Evolutionary conservation across 2,888 invertebrate genomes (phyloP).

Genomic region (Ochlodes sylvanus): DNA sequence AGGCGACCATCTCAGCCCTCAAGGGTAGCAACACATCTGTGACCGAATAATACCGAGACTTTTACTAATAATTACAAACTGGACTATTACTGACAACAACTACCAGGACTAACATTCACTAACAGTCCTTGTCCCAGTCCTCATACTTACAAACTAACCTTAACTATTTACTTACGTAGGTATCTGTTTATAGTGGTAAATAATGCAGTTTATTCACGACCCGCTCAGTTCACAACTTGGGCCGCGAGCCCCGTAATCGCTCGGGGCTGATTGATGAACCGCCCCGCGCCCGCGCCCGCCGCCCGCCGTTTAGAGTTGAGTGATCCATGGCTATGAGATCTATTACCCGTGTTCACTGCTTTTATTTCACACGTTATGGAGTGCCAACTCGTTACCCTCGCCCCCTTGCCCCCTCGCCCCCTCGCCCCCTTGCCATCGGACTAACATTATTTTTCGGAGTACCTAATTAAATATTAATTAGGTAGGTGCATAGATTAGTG

Average conservation of each 20-base stretch:
- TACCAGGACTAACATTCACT: too few relatives aligned
- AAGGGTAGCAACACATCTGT: too few relatives aligned
- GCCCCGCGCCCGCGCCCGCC: constrained; percentile 53
- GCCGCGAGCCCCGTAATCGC: constrained; percentile 71
- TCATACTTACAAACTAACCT: too few relatives aligned
- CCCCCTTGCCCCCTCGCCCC: neutral
- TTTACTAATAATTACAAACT: too few relatives aligned
- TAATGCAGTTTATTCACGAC: too few relatives aligned
- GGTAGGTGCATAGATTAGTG: neutral
- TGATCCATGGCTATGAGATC: constrained; percentile 76
- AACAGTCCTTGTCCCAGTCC: too few relatives aligned
- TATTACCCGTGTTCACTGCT: constrained; percentile 68
- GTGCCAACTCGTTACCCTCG: constrained; percentile 36
- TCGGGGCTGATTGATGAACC: constrained; percentile 82
- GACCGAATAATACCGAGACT: too few relatives aligned
- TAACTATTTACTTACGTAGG: too few relatives aligned
- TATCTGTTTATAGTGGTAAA: too few relatives aligned
- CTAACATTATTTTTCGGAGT: constrained; percentile 27
- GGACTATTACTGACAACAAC: too few relatives aligned
- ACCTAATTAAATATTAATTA: constrained; percentile 26
- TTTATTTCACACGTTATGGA: constrained; percentile 58
- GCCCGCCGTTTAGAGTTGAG: constrained; percentile 63
- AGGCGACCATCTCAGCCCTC: too few relatives aligned
- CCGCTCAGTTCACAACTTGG: constrained; percentile 46
- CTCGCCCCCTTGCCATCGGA: neutral